These are phyloP conservation scores for Apistogramma diplotaenia DNA, from an alignment of 2,113 vertebrate genomes.

Conservation along the genomic window DNA sequence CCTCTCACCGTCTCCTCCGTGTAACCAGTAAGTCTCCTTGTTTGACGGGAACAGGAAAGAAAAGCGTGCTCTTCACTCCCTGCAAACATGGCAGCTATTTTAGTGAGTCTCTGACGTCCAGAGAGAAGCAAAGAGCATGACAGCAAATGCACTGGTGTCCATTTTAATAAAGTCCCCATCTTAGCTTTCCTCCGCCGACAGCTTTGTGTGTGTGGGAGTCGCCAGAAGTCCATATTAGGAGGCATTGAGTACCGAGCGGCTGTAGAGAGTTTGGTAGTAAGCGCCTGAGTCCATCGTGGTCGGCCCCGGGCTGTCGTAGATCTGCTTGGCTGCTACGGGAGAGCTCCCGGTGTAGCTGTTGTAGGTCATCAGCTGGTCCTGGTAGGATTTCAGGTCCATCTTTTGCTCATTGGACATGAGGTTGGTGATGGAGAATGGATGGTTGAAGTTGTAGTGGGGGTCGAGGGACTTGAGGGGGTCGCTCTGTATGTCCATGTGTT, in stretches of 20 bases:
- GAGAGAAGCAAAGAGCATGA: slow-evolving; percentile 31
- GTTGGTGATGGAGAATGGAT: slow-evolving; percentile 92
- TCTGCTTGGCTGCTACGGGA: slow-evolving; percentile 75
- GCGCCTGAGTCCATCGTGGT: slow-evolving; percentile 80
- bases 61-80: slow-evolving; percentile 22
- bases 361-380: slow-evolving; percentile 84
- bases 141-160: slow-evolving; percentile 41
- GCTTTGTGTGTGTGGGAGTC: not conserved
- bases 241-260: slow-evolving; percentile 86
- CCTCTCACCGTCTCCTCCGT: not conserved
- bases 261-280: slow-evolving; percentile 89
- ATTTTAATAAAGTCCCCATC: slow-evolving; percentile 59
- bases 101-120: slow-evolving; percentile 44
- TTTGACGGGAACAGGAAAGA: not conserved
- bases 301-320: slow-evolving; percentile 78
- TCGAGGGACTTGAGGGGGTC: slow-evolving; percentile 87
- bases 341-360: slow-evolving; percentile 74
- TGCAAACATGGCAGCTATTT: slow-evolving; percentile 44
- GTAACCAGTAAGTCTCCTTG: slow-evolving; percentile 38
- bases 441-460: slow-evolving; percentile 90
- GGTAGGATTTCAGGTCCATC: slow-evolving; percentile 84
- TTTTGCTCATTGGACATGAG: slow-evolving; percentile 90
- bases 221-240: slow-evolving; percentile 70
- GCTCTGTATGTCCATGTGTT: slow-evolving; percentile 84
- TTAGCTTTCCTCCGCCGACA: slow-evolving; percentile 23